Evolutionary conservation across 2,888 invertebrate species (phyloP).

Genomic region (Plebejus melissa): DNA sequence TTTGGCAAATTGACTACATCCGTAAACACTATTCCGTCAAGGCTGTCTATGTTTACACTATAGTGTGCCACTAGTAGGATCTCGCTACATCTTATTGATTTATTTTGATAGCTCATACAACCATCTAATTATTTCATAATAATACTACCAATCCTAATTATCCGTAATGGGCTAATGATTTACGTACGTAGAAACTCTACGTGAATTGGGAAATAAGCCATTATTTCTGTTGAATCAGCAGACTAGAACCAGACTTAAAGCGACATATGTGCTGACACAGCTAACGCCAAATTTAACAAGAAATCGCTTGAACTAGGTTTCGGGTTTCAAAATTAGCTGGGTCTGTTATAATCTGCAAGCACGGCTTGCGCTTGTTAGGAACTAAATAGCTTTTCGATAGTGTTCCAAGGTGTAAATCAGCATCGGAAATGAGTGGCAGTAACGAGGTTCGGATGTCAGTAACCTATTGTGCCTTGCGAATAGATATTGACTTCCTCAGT

Average conservation of each 20-base stretch:
- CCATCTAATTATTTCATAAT: background rate
- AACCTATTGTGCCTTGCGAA: slow-evolving; percentile 77
- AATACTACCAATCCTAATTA: no score
- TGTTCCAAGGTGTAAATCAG: slow-evolving; percentile 54
- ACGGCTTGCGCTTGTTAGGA: slow-evolving; percentile 46
- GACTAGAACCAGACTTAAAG: background rate
- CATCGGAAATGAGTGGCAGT: slow-evolving; percentile 73
- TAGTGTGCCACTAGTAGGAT: slow-evolving; percentile 35
- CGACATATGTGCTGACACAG: background rate
- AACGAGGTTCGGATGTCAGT: slow-evolving; percentile 79
- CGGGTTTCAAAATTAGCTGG: background rate
- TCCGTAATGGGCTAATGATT: no score
- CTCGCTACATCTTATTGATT: slow-evolving; percentile 29
- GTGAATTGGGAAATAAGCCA: background rate
- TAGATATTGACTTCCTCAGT: slow-evolving; percentile 77
- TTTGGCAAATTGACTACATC: slow-evolving; percentile 59
- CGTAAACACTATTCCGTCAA: slow-evolving; percentile 64
- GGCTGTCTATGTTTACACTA: slow-evolving; percentile 61
- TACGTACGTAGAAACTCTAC: background rate
- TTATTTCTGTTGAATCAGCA: background rate
- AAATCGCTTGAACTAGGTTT: background rate
- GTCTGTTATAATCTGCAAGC: background rate
- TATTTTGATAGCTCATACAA: background rate
- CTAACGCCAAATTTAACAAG: background rate
- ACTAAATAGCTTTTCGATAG: slow-evolving; percentile 16